Conservation (phyloP, 2,113 vertebrate genomes). For the Romanogobio albipinnatus region DNA sequence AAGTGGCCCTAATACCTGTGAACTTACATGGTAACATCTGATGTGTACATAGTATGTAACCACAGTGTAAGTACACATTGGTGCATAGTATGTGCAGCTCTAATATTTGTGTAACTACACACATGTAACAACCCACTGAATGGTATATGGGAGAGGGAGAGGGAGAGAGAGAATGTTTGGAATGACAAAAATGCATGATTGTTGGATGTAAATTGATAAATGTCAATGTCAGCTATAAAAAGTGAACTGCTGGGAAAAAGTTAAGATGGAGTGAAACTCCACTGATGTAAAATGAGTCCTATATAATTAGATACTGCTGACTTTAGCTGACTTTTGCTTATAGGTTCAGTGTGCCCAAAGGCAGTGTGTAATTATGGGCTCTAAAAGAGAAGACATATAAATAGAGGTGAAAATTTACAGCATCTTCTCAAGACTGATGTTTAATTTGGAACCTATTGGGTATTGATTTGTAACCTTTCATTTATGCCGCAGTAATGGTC, state of each 20-base stretch:
- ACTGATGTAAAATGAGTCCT: not conserved
- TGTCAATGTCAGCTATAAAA: too few species aligned
- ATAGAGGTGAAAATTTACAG: constrained; percentile 52
- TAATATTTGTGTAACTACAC: too few species aligned
- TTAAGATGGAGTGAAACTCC: not conserved
- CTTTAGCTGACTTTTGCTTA: constrained; percentile 45
- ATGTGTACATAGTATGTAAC: too few species aligned
- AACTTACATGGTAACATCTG: too few species aligned
- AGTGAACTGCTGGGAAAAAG: not conserved
- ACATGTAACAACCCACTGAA: too few species aligned
- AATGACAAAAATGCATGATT: not conserved
- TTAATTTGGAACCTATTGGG: not conserved
- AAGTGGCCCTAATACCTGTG: too few species aligned
- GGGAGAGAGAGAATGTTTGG: not conserved
- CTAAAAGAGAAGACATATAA: constrained; percentile 71
- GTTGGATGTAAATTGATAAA: not conserved
- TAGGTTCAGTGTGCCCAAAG: constrained; percentile 58
- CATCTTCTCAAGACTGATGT: not conserved
- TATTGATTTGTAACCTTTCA: not conserved
- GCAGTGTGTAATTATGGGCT: constrained; percentile 61
- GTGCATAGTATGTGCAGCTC: too few species aligned
- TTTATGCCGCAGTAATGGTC: not conserved
- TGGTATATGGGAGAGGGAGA: too few species aligned
- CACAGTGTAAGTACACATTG: too few species aligned
- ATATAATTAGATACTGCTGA: constrained; percentile 69